phyloP scores from a whole-genome alignment of 2,113 vertebrate genomes.

The Murina feae region DNA sequence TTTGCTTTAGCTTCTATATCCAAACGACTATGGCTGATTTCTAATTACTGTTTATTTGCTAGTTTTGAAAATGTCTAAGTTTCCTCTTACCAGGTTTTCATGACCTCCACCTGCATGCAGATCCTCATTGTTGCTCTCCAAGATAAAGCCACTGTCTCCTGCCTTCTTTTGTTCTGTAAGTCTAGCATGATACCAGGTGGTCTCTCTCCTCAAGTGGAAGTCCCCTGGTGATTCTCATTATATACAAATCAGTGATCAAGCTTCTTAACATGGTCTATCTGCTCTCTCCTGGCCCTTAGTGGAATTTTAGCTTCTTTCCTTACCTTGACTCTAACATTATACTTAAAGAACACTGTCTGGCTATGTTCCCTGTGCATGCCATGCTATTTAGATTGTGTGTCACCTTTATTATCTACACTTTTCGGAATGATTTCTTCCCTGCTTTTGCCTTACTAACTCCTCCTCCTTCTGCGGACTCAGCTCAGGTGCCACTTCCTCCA shows the following conservation, averaged over 20 bases:
- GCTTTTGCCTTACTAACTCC: neutral
- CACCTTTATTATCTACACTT: neutral
- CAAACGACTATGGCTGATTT: neutral
- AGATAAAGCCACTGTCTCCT: neutral
- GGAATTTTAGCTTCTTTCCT: neutral
- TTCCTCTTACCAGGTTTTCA: neutral
- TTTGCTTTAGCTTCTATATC: neutral
- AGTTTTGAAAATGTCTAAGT: constrained; percentile 7
- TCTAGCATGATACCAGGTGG: neutral
- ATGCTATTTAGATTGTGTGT: neutral
- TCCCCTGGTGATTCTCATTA: neutral
- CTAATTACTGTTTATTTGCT: constrained; percentile 12
- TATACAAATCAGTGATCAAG: neutral
- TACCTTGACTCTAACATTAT: neutral
- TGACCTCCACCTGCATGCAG: neutral
- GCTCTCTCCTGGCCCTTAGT: neutral
- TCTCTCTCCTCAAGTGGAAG: neutral
- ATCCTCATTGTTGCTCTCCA: neutral
- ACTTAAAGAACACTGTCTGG: neutral
- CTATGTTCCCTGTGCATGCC: neutral
- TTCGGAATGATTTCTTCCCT: constrained; percentile 22
- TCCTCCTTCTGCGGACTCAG: neutral
- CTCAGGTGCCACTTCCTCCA: neutral
- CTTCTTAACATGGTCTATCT: neutral
- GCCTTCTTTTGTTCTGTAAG: neutral